Evolutionary conservation across 2,113 vertebrate species (phyloP).

Genomic region (Myodes glareolus): DNA sequence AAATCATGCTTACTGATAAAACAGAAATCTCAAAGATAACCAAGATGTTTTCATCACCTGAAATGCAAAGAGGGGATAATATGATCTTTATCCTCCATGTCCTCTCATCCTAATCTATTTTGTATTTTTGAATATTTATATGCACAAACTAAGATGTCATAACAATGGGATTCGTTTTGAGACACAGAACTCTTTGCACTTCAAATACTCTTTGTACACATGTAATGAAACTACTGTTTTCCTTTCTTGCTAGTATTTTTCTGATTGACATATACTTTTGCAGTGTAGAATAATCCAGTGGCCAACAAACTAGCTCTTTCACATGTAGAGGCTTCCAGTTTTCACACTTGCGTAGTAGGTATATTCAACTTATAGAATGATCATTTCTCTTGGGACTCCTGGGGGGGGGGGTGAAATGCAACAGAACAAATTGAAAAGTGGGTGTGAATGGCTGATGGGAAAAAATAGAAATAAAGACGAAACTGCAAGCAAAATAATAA

Average conservation of each 20-base stretch:
- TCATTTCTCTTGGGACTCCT: neutral
- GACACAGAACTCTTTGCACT: neutral
- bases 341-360: neutral
- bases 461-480: neutral
- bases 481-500: neutral
- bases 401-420: no score
- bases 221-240: neutral
- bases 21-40: neutral
- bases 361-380: neutral
- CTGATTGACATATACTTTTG: neutral
- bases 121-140: neutral
- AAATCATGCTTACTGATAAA: neutral
- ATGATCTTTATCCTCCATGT: neutral
- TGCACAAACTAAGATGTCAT: neutral
- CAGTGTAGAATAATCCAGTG: no score
- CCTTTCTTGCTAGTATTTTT: neutral
- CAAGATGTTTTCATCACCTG: no score
- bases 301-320: neutral
- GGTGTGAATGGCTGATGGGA: neutral
- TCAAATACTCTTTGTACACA: neutral
- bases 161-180: neutral
- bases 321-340: neutral
- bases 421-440: neutral
- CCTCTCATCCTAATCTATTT: neutral
- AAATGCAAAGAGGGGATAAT: neutral